Base-by-base conservation (phyloP, 2,113 vertebrate genomes). In the Natator depressus region DNA sequence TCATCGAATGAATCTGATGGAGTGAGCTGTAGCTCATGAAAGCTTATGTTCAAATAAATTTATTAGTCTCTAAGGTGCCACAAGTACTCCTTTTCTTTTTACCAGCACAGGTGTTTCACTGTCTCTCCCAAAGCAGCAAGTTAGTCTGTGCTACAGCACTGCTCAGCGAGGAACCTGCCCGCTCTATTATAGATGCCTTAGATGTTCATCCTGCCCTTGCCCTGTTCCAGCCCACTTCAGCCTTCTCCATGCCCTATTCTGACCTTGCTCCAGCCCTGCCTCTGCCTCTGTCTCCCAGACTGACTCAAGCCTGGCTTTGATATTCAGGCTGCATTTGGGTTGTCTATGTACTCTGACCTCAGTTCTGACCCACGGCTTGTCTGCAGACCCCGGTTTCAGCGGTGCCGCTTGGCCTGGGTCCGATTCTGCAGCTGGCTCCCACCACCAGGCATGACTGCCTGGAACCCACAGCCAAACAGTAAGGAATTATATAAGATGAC, bases 401-500 rank as follows among this genome's bases (percentile, higher is more conserved):
- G 4, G n/a, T 72, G 57, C 4, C 8, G n/a, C 4, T 22, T n/a
- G n/a, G n/a, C n/a, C 19, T 72, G 19, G n/a, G 9, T 20, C 8
- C 8, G 5, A 22, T 17, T n/a, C 19, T 72, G n/a, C 9, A 72
- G 65, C 65, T 72, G 9, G 10, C 65, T 72, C 35, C 65, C 19
- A 22, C 9, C n/a, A 38, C 5, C 16, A 3, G 65, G n/a, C 9
- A 72, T 72, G 65, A 72, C 17, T 72, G 65, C 17, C 35, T 38
- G 10, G 8, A 72, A 72, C 9, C 8, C n/a, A 38, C 8, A 38
- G 9, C 16, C 65, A 38, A 38, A 38, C 35, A 72, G 42, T 96
- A 94, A 95, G 96, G 96, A 97, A 95, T 93, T 94, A 96, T 95
- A 87, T 50, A 92, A 95, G 96, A 96, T 93, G 96, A 95, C 4